Percentiles rank a stretch among this genome's conserved stretches.
Conservation (phyloP, 2,888 invertebrate genomes). For the Ellobium chinense region DNA sequence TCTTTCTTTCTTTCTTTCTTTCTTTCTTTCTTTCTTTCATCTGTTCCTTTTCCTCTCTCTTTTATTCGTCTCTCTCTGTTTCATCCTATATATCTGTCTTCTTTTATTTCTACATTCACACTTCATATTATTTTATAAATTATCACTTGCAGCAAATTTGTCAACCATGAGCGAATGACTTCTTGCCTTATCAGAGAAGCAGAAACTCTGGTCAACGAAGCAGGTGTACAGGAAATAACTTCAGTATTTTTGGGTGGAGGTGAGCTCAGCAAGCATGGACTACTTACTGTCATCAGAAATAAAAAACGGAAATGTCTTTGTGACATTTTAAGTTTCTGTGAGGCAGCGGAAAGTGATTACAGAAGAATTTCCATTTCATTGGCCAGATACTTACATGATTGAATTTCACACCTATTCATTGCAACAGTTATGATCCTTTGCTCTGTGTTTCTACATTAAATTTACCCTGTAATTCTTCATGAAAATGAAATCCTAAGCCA, state of each 20-base stretch:
- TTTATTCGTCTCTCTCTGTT: not conserved
- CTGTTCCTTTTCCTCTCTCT: not conserved
- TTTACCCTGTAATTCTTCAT: no score
- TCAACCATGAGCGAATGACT: constrained; percentile 68
- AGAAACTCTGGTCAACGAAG: constrained; percentile 57
- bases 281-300: no score
- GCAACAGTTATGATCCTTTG: no score
- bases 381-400: no score
- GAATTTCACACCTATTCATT: no score
- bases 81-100: not conserved
- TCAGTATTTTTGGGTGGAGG: constrained; percentile 77
- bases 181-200: constrained; percentile 65
- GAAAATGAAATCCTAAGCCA: no score
- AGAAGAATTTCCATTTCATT: no score
- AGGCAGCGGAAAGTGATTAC: no score
- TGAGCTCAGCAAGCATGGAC: no score
- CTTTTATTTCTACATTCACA: not conserved
- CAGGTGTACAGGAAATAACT: constrained; percentile 59
- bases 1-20: not conserved
- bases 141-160: constrained; percentile 59
- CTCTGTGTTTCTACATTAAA: no score
- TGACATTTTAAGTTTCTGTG: no score
- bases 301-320: no score
- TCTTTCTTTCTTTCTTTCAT: not conserved
- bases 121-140: not conserved